Evolutionary conservation across 1,140 invertebrate genomes (phyloP).

Genomic region (Drosophila elegans): DNA sequence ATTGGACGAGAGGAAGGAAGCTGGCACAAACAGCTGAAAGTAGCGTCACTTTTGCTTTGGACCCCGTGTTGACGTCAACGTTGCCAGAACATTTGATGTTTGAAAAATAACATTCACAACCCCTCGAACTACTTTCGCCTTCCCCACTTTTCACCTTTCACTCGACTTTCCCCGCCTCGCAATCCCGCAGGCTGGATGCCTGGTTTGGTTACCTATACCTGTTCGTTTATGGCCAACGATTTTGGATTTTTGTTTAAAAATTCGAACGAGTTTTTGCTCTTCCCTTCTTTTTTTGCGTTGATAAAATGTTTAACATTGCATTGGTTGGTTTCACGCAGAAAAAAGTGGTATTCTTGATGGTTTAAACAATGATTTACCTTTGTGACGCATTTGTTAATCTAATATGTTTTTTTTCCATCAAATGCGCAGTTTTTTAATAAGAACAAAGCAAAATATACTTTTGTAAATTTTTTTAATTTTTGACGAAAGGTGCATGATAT

Average conservation of each 20-base stretch:
- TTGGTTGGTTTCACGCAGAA: constrained; percentile 34
- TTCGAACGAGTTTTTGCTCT: constrained; percentile 47
- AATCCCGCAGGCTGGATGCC: constrained; percentile 28
- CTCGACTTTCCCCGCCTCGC: not conserved
- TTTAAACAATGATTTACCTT: not conserved
- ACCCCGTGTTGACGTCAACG: constrained; percentile 56
- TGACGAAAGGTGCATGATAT: too few species aligned
- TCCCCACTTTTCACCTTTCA: not conserved
- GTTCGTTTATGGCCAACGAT: constrained; percentile 43
- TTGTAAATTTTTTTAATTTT: too few species aligned
- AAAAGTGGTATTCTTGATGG: not conserved
- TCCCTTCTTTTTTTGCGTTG: constrained; percentile 30
- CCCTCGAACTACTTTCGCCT: not conserved
- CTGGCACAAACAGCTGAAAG: constrained; percentile 53
- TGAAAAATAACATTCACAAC: constrained; percentile 54
- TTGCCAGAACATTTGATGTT: constrained; percentile 56
- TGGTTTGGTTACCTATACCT: constrained; percentile 56
- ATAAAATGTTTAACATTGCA: constrained; percentile 73
- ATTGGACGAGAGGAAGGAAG: constrained; percentile 24
- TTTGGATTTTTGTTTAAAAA: constrained; percentile 50
- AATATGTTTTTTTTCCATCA: too few species aligned
- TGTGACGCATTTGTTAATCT: too few species aligned
- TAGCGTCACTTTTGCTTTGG: constrained; percentile 48
- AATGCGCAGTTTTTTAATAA: too few species aligned
- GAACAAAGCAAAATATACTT: too few species aligned